Evolutionary conservation across 2,888 invertebrate species (phyloP).

Genomic region (Andricus quercusramuli): DNA sequence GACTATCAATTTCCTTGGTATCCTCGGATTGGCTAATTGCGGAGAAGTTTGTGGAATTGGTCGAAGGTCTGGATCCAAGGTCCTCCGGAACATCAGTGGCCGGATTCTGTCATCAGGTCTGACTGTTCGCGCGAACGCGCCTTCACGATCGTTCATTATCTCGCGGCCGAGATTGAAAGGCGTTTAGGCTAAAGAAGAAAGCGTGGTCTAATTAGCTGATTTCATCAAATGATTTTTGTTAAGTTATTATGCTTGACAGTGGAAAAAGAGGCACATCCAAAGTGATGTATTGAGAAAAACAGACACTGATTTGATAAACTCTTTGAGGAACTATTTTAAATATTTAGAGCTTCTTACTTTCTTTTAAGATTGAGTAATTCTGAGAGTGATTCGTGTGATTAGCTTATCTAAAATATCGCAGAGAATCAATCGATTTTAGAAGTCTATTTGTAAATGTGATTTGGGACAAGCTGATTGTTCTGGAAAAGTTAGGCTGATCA

Average conservation of each 20-base stretch:
- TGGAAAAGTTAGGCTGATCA: neutral
- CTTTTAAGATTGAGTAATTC: slow-evolving; percentile 4
- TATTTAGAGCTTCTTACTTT: neutral
- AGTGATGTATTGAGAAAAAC: neutral
- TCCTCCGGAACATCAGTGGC: slow-evolving; percentile 36
- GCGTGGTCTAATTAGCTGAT: slow-evolving; percentile 4
- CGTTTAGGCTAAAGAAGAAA: slow-evolving; percentile 41
- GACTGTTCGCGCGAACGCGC: slow-evolving; percentile 30
- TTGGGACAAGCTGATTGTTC: neutral
- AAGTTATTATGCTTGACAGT: neutral
- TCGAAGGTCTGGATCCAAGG: slow-evolving; percentile 34
- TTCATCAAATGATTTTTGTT: neutral
- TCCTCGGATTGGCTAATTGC: slow-evolving; percentile 27
- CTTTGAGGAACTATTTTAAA: too few relatives aligned
- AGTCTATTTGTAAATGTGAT: neutral
- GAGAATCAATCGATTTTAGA: neutral
- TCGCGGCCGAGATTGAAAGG: slow-evolving; percentile 29
- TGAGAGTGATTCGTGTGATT: neutral
- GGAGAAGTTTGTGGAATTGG: slow-evolving; percentile 17
- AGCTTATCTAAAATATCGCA: neutral
- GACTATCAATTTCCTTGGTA: slow-evolving; percentile 44
- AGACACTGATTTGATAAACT: too few relatives aligned
- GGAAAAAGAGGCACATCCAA: neutral
- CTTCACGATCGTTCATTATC: slow-evolving; percentile 41
- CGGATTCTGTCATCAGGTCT: slow-evolving; percentile 32